Evolutionary conservation across 2,888 invertebrate genomes (phyloP), one percentile per base, ranked within the genome.

Genomic region (Stegophylla sp.): DNA sequence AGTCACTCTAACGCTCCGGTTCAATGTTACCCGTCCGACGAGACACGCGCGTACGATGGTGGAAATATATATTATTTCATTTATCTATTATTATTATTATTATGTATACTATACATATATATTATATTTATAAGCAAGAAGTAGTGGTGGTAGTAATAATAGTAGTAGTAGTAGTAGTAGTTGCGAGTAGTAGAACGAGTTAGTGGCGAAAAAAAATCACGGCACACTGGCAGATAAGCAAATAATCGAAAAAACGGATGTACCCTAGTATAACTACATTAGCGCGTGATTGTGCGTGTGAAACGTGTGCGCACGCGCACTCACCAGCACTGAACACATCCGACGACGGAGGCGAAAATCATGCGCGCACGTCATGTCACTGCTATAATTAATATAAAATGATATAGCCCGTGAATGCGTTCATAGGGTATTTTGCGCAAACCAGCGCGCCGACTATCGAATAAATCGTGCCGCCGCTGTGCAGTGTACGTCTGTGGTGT

Each of bases 21-120:
- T 13, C 17, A 13, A 26, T 26, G 23, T 43, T 26, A 9, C n/a
- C 26, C 41, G 51, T 41, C 17, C 4, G 20, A 23, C 41, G 56
- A 72, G 34, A 34, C 56, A 56, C 71, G 53, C 71, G 71, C 43
- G 56, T 41, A 43, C 71, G 20, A 23, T 34, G 34, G 61, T 17
- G 17, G 1, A 61, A 61, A 61, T 13, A 51, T 59, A 59, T n/a
- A 53, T 56, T 56, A 2, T 23, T 20, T 56, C 10, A 20, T 56
- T 20, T 56, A n/a, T 56, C 56, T 56, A 56, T 23, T 56, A 10
- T 34, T 34, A 34, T 34, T 34, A 34, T 34, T 34, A 34, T 34
- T 34, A 34, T 34, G 3, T 5, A 5, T 34, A 34, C 7, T 34
- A 34, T 34, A 7, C 3, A 5, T 34, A 34, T 34, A n/a, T 34